Evolutionary conservation across 2,113 vertebrate species (phyloP).

Genomic region (Chrysochloris asiatica): DNA sequence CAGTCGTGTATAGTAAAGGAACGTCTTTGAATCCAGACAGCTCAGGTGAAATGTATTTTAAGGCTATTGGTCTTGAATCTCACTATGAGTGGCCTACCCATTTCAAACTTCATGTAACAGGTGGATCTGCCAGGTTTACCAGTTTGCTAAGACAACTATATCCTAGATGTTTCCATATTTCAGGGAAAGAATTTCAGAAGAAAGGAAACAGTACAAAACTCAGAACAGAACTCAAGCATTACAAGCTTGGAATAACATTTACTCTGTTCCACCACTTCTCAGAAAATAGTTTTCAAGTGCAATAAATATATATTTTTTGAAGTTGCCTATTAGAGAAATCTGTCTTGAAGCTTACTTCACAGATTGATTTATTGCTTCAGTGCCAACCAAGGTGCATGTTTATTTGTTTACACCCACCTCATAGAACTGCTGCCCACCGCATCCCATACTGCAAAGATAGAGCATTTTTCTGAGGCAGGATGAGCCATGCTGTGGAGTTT

Average conservation of each 20-base stretch:
- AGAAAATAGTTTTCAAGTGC: slow-evolving; percentile 67
- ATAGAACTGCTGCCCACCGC: background rate
- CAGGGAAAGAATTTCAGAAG: slow-evolving; percentile 11
- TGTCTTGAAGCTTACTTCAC: slow-evolving; percentile 62
- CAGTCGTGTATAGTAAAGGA: slow-evolving; percentile 2
- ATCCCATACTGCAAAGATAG: background rate
- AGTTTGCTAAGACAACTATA: background rate
- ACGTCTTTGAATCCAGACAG: slow-evolving; percentile 20
- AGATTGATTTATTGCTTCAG: slow-evolving; percentile 11
- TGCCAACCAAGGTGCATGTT: background rate
- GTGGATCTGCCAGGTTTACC: background rate
- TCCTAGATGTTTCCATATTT: background rate
- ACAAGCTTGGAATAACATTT: slow-evolving; percentile 59
- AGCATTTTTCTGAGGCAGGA: slow-evolving; percentile 10
- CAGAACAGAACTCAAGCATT: slow-evolving; percentile 30
- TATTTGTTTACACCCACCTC: background rate
- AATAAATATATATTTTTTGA: slow-evolving; percentile 67
- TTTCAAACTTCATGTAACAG: background rate
- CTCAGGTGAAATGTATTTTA: background rate
- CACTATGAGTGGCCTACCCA: background rate
- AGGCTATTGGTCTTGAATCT: background rate
- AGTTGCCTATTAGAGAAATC: slow-evolving; percentile 58
- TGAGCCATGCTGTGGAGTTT: slow-evolving; percentile 4
- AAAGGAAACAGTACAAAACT: background rate
- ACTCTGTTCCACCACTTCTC: slow-evolving; percentile 50